phyloP scores from a whole-genome alignment of 2,888 invertebrate species.

The Ctena decussata region DNA sequence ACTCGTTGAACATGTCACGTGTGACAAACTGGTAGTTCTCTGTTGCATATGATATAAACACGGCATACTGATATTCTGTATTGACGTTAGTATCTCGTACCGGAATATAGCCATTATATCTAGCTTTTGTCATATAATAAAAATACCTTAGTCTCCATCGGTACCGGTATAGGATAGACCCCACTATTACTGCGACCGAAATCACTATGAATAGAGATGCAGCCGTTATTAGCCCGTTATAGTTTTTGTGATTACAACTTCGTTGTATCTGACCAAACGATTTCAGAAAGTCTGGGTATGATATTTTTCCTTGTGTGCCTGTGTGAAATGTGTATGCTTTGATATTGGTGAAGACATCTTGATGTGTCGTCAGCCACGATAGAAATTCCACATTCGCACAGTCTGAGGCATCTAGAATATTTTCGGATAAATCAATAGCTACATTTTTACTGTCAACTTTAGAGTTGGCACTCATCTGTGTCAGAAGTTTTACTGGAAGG shows the following conservation, averaged over 20 bases:
- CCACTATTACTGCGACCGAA: conserved; percentile 29
- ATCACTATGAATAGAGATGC: conserved; percentile 21
- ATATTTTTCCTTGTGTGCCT: background rate
- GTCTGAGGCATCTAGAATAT: background rate
- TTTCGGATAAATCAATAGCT: conserved; percentile 32
- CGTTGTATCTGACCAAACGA: background rate
- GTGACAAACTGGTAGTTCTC: conserved; percentile 33
- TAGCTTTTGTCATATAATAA: conserved; percentile 33
- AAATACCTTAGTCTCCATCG: too few relatives aligned
- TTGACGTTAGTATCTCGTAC: too few relatives aligned
- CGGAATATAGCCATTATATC: conserved; percentile 31
- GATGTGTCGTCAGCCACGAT: conserved; percentile 23
- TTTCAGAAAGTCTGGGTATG: background rate
- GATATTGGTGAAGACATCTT: background rate
- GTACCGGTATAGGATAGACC: conserved; percentile 46
- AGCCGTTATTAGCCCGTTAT: background rate
- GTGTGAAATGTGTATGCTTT: background rate
- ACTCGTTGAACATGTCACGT: conserved; percentile 14
- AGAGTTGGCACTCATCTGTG: background rate
- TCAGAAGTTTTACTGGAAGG: background rate
- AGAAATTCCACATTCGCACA: conserved; percentile 34
- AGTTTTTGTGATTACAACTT: conserved; percentile 8
- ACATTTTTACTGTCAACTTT: background rate
- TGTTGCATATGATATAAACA: conserved; percentile 50
- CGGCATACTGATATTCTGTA: conserved; percentile 28